phyloP scores from a whole-genome alignment of 2,797 vertebrate species.

The Phaenicophaeus curvirostris region DNA sequence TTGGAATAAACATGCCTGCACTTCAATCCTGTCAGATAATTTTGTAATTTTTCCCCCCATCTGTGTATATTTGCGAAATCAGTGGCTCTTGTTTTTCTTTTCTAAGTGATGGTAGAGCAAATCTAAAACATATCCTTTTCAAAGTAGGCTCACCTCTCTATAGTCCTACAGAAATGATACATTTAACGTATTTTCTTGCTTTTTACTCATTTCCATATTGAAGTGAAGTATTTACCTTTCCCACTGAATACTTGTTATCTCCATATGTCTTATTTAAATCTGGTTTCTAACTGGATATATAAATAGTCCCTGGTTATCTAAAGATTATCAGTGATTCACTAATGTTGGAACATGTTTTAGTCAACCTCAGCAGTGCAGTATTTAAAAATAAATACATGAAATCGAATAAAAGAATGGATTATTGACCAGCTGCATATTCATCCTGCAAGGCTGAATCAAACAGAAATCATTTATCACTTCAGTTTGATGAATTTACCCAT shows the following conservation, averaged over 20 bases:
- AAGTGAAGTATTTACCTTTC: neutral
- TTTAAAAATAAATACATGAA: constrained; percentile 49
- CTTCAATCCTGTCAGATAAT: neutral
- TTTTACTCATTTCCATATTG: neutral
- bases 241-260: neutral
- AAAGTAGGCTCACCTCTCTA: neutral
- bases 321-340: neutral
- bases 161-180: neutral
- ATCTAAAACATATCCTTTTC: neutral
- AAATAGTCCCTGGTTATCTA: neutral
- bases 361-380: neutral
- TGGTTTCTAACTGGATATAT: constrained; percentile 1
- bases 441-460: neutral
- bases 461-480: neutral
- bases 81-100: neutral
- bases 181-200: neutral
- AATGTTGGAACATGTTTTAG: constrained; percentile 28
- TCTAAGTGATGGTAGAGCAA: neutral
- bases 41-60: neutral
- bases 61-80: neutral
- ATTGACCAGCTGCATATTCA: constrained; percentile 1
- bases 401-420: constrained; percentile 31
- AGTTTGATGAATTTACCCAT: neutral
- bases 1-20: neutral
- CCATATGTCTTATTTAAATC: neutral